These are phyloP conservation scores for Loriculus beryllinus DNA, from an alignment of 2,797 vertebrate genomes.

Conservation along the genomic window DNA sequence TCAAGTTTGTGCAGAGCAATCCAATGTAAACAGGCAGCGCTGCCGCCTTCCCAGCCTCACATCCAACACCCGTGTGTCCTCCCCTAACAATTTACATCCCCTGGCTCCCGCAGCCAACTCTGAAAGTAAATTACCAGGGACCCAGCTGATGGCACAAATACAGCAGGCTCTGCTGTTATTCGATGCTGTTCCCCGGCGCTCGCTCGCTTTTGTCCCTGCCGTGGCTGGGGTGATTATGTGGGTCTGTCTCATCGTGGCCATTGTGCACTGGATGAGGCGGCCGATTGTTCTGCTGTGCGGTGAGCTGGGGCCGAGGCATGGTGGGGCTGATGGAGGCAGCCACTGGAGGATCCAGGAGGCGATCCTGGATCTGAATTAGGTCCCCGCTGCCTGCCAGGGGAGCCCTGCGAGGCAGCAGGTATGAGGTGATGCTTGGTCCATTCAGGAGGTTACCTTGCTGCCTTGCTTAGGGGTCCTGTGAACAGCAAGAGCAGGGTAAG, in stretches of 20 bases:
- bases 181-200: fast-evolving
- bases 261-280: constrained; percentile 4
- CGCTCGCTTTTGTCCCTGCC: neutral
- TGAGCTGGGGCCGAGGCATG: neutral
- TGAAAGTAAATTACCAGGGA: neutral
- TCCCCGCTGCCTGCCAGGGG: neutral
- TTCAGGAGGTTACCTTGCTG: fast-evolving
- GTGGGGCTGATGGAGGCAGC: neutral
- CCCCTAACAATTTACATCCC: neutral
- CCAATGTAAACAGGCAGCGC: neutral
- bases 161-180: neutral
- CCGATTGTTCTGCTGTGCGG: neutral
- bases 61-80: fast-evolving
- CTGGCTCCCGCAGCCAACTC: neutral
- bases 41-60: neutral
- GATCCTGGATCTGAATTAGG: fast-evolving
- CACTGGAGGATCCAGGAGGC: neutral
- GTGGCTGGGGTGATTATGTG: neutral
- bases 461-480: fast-evolving
- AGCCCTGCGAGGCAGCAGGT: neutral
- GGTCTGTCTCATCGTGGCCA: constrained; percentile 26
- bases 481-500: neutral
- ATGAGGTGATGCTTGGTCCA: fast-evolving
- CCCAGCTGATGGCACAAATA: neutral
- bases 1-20: neutral